Evolutionary conservation across 2,113 vertebrate genomes (phyloP).

Genomic region (Castor canadensis): DNA sequence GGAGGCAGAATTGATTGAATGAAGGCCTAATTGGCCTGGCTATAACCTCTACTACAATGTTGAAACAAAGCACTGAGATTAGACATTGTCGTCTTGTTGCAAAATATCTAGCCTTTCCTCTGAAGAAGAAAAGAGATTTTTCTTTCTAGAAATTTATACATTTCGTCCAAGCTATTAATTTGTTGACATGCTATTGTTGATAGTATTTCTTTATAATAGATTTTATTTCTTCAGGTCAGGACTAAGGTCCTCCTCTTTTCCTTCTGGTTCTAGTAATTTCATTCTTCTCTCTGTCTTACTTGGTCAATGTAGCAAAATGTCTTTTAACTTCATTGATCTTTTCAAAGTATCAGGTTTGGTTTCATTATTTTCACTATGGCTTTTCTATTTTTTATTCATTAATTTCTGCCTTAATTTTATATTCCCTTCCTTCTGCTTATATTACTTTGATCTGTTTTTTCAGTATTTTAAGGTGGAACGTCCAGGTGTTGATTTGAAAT

Average conservation of each 20-base stretch:
- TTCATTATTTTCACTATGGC: not conserved
- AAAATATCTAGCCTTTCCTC: not conserved
- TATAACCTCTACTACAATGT: not conserved
- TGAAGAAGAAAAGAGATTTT: too few relatives aligned
- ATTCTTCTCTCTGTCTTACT: not conserved
- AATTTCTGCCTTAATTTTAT: not conserved
- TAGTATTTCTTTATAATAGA: not conserved
- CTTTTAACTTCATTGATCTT: not conserved
- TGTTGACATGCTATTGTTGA: not conserved
- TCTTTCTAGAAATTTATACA: not conserved
- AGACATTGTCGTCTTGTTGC: not conserved
- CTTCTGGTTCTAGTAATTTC: not conserved
- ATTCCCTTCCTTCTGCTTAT: not conserved
- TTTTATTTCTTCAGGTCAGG: not conserved
- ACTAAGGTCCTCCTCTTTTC: not conserved
- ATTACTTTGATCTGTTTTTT: not conserved
- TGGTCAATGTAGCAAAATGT: not conserved
- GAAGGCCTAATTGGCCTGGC: too few relatives aligned
- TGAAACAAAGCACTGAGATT: not conserved
- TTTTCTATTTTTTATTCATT: not conserved
- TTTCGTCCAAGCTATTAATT: not conserved
- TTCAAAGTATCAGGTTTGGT: not conserved
- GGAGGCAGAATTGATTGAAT: not conserved
- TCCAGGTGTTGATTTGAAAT: not conserved
- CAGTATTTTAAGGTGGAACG: not conserved